These are phyloP conservation scores for Patella ulyssiponensis DNA, from an alignment of 2,888 invertebrate genomes.

Conservation along the genomic window DNA sequence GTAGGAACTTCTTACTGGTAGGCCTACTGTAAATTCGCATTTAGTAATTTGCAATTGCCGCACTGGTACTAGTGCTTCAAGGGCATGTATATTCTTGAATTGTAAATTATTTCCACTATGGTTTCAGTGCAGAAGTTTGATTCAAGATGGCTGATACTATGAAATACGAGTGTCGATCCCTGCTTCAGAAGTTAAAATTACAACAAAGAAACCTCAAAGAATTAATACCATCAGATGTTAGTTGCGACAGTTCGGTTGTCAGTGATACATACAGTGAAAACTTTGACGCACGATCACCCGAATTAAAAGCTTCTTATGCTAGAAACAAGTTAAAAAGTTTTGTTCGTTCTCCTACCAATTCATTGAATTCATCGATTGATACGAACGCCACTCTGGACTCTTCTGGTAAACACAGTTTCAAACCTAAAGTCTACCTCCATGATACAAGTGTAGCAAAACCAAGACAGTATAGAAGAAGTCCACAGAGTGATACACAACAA, in stretches of 20 bases:
- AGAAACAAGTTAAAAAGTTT: background rate
- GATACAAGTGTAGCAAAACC: background rate
- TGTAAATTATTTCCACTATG: background rate
- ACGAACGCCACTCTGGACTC: background rate
- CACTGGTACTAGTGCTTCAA: background rate
- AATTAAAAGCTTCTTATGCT: background rate
- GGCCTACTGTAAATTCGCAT: background rate
- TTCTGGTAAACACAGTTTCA: background rate
- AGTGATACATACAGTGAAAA: background rate
- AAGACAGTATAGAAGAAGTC: background rate
- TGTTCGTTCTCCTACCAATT: background rate
- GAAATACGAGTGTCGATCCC: background rate
- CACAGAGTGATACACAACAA: background rate
- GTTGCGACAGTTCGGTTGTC: background rate
- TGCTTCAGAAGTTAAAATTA: background rate
- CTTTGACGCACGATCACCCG: background rate
- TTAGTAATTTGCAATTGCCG: background rate
- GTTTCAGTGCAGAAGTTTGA: background rate
- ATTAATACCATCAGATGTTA: background rate
- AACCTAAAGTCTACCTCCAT: background rate
- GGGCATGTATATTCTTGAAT: background rate
- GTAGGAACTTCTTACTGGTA: background rate
- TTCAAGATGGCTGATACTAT: background rate
- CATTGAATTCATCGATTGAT: background rate
- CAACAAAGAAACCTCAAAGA: constrained; percentile 4